Base-by-base conservation (phyloP, 2,113 vertebrate species). In the Albula goreensis region DNA sequence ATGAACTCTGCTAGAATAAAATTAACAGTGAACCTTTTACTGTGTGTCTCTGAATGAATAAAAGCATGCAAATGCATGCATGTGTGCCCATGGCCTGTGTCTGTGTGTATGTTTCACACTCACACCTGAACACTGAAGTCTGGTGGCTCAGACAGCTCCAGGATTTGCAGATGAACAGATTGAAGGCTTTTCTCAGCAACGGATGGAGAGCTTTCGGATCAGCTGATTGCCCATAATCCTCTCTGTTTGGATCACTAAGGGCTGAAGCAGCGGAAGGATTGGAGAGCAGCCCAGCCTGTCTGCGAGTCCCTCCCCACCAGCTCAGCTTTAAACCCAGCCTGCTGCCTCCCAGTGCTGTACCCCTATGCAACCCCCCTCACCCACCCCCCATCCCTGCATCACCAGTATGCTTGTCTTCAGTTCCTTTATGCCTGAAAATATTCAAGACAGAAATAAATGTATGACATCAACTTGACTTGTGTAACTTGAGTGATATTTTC, bases 221-320 rank as follows among this genome's bases (percentile, higher is more conserved):
- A 80, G 78, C 84, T 85, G 74, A 56, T 85, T 31, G 57, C 57
- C 56, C 78, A 50, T 85, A 85, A 85, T 81, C 85, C 80, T 66
- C 80, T 81, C 85, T 82, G 48, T 48, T 79, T 86, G 85, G 48
- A 22, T 51, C 60, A 81, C 79, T 9, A 2, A 81, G 57, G 60
- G 41, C 78, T 50, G 56, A 31, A n/a, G 7, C 11, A 13, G 53
- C 53, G 48, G 57, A 66, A 78, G 8, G 80, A 17, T 31, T 48
- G 19, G 22, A 70, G 56, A 2, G 49, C 1, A 70, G 79, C n/a
- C 50, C 63, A 19, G 48, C 22, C 53, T 6, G 31, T 15, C 41
- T 60, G 52, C 41, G 12, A 15, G n/a, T 50, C 11, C 74, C 52
- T 52, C 48, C 7, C 4, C 48, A 63, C 31, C n/a, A 15, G 11